A percentile compares a stretch with the other conserved stretches of the same genome.
Conservation (phyloP, 2,888 invertebrate genomes). For the Drosophila kanekoi region DNA sequence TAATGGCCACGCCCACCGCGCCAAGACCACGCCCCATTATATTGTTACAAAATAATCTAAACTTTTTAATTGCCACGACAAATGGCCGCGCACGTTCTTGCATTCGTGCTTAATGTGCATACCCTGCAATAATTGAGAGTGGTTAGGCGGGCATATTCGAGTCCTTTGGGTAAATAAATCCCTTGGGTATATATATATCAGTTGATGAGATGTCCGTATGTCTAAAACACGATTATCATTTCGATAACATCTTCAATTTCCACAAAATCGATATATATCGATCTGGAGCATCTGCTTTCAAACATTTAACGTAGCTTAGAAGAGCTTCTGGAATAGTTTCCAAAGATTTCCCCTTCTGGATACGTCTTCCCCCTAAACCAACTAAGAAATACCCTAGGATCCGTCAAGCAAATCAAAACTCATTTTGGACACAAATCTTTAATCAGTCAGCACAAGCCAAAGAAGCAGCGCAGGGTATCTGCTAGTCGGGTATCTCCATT, state of each 20-base stretch:
- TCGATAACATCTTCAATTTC: not conserved
- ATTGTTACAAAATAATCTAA: slow-evolving; percentile 68
- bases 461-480: not conserved
- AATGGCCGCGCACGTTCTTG: slow-evolving; percentile 69
- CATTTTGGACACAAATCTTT: too few relatives aligned
- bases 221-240: not conserved
- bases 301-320: too few relatives aligned
- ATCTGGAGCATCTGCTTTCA: not conserved
- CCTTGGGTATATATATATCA: not conserved
- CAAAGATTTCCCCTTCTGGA: too few relatives aligned
- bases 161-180: too few relatives aligned
- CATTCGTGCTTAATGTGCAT: slow-evolving; percentile 29
- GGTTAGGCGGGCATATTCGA: not conserved
- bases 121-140: not conserved
- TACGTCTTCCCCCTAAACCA: too few relatives aligned
- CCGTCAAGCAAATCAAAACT: too few relatives aligned
- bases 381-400: too few relatives aligned
- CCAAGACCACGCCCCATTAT: slow-evolving; percentile 24
- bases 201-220: not conserved
- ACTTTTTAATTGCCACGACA: slow-evolving; percentile 78
- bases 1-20: slow-evolving; percentile 44
- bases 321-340: too few relatives aligned
- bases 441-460: too few relatives aligned
- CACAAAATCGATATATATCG: not conserved
- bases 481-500: too few relatives aligned